Percentiles rank a stretch among this genome's conserved stretches.
phyloP scores from a whole-genome alignment of 2,113 vertebrate genomes.

The Crocuta crocuta region DNA sequence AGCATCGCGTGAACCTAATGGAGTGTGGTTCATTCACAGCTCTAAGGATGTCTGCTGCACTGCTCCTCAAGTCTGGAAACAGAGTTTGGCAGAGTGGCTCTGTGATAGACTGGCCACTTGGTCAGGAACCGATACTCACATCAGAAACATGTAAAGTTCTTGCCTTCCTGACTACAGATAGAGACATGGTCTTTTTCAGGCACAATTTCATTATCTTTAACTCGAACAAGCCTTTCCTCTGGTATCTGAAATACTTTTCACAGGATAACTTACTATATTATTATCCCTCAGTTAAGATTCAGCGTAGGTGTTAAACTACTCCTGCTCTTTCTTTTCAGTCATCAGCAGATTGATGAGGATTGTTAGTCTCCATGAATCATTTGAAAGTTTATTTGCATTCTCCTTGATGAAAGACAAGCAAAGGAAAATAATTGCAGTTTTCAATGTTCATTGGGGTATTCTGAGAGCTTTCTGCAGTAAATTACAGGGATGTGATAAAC shows the following conservation, averaged over 20 bases:
- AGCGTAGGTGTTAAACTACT: slow-evolving; percentile 76
- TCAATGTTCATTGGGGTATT: slow-evolving; percentile 65
- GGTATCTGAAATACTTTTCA: slow-evolving; percentile 59
- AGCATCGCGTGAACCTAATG: background rate
- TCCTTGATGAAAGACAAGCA: slow-evolving; percentile 72
- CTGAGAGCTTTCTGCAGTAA: slow-evolving; percentile 62
- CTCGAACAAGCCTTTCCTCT: slow-evolving; percentile 35
- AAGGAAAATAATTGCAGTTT: slow-evolving; percentile 79
- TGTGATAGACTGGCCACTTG: background rate
- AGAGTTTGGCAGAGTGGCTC: background rate
- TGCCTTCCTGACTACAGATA: slow-evolving; percentile 2
- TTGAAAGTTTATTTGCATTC: slow-evolving; percentile 75
- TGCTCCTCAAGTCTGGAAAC: background rate
- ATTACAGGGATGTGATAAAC: slow-evolving; percentile 63
- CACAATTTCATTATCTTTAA: slow-evolving; percentile 50
- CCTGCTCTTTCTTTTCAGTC: slow-evolving; percentile 65
- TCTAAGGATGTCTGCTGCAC: background rate
- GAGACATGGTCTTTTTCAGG: background rate
- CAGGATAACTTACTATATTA: slow-evolving; percentile 65
- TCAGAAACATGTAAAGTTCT: background rate
- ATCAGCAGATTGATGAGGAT: slow-evolving; percentile 71
- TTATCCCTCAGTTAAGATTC: slow-evolving; percentile 63
- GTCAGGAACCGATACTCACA: background rate
- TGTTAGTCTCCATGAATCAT: slow-evolving; percentile 71
- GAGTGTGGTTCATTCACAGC: background rate